Conservation (phyloP, 1,140 invertebrate species). For the Sitophilus oryzae region DNA sequence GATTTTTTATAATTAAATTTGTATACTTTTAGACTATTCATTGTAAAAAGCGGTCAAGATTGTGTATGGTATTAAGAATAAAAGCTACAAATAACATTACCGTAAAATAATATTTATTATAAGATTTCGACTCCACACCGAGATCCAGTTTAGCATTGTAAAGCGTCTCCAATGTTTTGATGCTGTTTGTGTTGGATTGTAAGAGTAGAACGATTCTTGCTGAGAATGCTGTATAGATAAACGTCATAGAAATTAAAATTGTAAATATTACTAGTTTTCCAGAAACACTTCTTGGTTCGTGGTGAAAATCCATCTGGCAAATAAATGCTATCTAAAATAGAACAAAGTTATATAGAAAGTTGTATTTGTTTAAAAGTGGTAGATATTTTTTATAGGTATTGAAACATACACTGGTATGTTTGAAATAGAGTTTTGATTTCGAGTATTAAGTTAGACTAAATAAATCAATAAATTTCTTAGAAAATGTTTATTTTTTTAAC, state of each 20-base stretch:
- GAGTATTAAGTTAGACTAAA: too few relatives aligned
- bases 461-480: too few relatives aligned
- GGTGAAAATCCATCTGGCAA: conserved; percentile 12
- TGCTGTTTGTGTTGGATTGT: conserved; percentile 45
- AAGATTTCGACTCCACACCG: conserved; percentile 51
- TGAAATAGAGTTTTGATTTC: too few relatives aligned
- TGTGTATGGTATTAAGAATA: too few relatives aligned
- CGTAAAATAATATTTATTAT: conserved; percentile 54
- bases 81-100: conserved; percentile 23
- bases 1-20: too few relatives aligned
- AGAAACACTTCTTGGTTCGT: conserved; percentile 46
- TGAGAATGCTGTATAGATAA: conserved; percentile 41
- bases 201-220: conserved; percentile 46
- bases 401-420: too few relatives aligned
- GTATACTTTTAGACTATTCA: too few relatives aligned
- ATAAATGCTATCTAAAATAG: conserved; percentile 11
- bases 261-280: conserved; percentile 35
- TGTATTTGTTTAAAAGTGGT: too few relatives aligned
- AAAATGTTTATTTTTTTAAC: too few relatives aligned
- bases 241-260: conserved; percentile 35
- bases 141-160: conserved; percentile 51
- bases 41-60: too few relatives aligned
- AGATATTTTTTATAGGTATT: too few relatives aligned
- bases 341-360: background rate
- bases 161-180: conserved; percentile 43